Evolutionary conservation across 1,140 invertebrate species (phyloP).

Genomic region (Drosophila lowei): DNA sequence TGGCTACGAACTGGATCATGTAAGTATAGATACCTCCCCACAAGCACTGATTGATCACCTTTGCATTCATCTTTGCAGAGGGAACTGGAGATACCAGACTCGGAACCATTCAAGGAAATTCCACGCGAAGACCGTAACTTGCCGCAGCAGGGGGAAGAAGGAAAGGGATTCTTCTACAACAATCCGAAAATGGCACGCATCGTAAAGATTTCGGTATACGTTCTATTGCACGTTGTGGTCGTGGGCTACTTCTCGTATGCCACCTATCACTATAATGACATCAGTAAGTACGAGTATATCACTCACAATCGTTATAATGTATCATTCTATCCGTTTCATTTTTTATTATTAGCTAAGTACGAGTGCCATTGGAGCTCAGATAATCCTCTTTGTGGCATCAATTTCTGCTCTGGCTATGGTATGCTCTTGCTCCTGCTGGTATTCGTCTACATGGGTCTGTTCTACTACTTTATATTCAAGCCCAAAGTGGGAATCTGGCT

Average conservation of each 20-base stretch:
- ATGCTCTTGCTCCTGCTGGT: slow-evolving; percentile 88
- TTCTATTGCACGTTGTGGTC: slow-evolving; percentile 49
- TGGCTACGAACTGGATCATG: slow-evolving; percentile 61
- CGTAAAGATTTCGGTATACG: slow-evolving; percentile 27
- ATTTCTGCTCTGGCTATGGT: slow-evolving; percentile 89
- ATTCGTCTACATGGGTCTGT: slow-evolving; percentile 86
- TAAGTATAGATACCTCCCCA: slow-evolving; percentile 17
- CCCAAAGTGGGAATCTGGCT: slow-evolving; percentile 84
- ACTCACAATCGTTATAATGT: too few species aligned
- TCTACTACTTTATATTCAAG: slow-evolving; percentile 88
- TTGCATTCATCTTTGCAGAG: background rate
- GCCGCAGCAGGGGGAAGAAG: background rate
- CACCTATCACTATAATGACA: slow-evolving; percentile 69
- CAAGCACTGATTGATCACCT: background rate
- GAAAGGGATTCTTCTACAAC: slow-evolving; percentile 6
- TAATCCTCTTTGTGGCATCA: slow-evolving; percentile 56
- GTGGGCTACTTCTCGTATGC: slow-evolving; percentile 72
- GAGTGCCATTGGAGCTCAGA: slow-evolving; percentile 16
- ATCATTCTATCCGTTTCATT: background rate
- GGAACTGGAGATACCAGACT: slow-evolving; percentile 12
- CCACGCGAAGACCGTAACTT: background rate
- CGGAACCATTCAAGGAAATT: slow-evolving; percentile 13
- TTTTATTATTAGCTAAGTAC: slow-evolving; percentile 27
- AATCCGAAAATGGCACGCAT: slow-evolving; percentile 33
- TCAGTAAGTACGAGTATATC: slow-evolving; percentile 41